Conservation (phyloP, 2,113 vertebrate genomes). For the Chlorodrepanis virens region DNA sequence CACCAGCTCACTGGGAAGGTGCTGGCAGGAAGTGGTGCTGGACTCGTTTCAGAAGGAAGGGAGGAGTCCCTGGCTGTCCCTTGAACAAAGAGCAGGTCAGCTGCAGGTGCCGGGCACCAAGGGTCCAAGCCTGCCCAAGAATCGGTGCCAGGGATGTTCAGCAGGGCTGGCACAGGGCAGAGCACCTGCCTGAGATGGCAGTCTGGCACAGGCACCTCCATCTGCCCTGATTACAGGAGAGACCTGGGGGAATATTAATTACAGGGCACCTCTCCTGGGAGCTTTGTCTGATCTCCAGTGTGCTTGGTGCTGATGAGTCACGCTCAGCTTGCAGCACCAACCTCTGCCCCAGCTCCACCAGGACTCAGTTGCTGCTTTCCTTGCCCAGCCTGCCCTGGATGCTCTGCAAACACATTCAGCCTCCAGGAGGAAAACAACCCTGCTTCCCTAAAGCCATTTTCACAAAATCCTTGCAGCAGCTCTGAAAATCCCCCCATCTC, state of each 20-base stretch:
- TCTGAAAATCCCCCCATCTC: background rate
- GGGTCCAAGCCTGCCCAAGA: accelerated
- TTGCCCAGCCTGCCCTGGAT: background rate
- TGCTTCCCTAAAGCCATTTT: background rate
- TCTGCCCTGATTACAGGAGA: background rate
- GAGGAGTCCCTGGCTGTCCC: background rate
- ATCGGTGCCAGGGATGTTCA: background rate
- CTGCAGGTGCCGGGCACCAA: background rate
- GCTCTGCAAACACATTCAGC: background rate
- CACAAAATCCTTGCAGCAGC: background rate
- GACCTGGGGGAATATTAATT: background rate
- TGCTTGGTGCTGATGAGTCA: background rate
- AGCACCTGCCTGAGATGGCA: background rate
- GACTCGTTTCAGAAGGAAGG: background rate
- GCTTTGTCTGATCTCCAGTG: background rate
- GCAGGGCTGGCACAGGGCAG: background rate
- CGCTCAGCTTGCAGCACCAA: background rate
- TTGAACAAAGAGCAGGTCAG: background rate
- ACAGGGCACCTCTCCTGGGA: background rate
- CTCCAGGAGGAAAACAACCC: background rate
- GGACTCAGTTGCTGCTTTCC: background rate
- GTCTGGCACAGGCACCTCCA: background rate
- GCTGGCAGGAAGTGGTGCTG: background rate
- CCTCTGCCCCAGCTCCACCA: background rate
- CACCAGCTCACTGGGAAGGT: background rate